Base-by-base conservation (phyloP, 2,888 invertebrate species). In the Abrostola tripartita region DNA sequence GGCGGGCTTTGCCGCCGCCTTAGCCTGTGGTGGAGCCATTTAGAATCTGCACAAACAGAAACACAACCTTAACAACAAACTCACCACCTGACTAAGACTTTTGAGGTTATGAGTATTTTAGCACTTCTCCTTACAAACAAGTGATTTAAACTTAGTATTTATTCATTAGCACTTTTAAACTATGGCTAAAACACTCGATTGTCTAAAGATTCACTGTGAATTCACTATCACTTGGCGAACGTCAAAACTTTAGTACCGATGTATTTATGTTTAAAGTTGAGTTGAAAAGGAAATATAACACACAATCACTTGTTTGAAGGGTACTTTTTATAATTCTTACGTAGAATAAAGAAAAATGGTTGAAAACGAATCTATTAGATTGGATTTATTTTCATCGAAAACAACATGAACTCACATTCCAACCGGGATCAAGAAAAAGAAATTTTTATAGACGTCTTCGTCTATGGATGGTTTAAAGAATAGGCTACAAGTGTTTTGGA, bases 11-110 rank as follows among this genome's bases (percentile, higher is more conserved):
- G 95, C 94, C 88, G 90, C 92, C 89, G 93, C 91, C 88, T 95
- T 95, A 85, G 95, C 95, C 91, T 95, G 96, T 86, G 96, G 95
- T 90, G 97, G 97, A 92, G 97, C 97, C 97, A 97, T 97, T 78
- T 95, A 83, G 81, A 89, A 92, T 89, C 91, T 90, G 87, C 61
- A 86, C 80, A 85, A 79, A 85, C 74, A 63, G 76, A 84, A 86
- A 84, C 66, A 84, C 85, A 86, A 86, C 85, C 83, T 88, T 85
- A 86, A 88, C 87, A 87, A 84, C 84, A 85, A 85, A 71, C 62
- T 66, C 67, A 82, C 88, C 91, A 91, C 89, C 89, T 89, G 89
- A 91, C 78, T 74, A 67, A 35, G 38, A 78, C 81, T 79, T 88
- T 71, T 70, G 85, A 91, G 84, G 88, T 86, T 85, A 83, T 79